Base-by-base conservation (phyloP, 1,140 invertebrate species). In the Drosophila parabipectinata region DNA sequence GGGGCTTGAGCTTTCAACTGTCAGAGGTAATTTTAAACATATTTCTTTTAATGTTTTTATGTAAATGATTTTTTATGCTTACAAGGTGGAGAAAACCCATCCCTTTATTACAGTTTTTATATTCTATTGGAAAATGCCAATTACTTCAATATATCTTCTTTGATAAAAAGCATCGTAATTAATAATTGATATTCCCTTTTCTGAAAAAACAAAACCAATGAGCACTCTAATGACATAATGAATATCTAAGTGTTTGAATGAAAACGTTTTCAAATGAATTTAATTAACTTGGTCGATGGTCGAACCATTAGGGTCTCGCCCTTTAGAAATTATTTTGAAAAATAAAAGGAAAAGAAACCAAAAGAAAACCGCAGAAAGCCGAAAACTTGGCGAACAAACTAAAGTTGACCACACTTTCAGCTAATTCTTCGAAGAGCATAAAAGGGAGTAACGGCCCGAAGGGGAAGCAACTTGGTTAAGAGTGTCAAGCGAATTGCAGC, bases 401-500 rank as follows among this genome's bases (percentile, higher is more conserved):
- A 68, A 51, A 64, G 47, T 47, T 71, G 45, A 84, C 80, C 80
- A 68, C 81, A 80, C 63, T 85, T 77, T 77, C 47, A 79, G 81
- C 67, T 73, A 85, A 80, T 84, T 80, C 64, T 30, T 44, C 47
- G 10, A 50, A 39, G n/a, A 50, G 30, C 54, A 75, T 48, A 74
- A 66, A 57, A 53, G 32, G 26, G 18, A 26, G 12, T 14, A 41
- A 21, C 34, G 30, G 50, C 10, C 51, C 44, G 55, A 62, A 61
- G 39, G 41, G 47, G n/a, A 52, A 50, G 14, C 39, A 44, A 12
- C 48, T 56, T 50, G 50, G 72, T 45, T 63, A 59, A 61, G 73
- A 67, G 82, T 82, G 74, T 75, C 74, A 81, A 69, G 68, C 61
- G 66, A 87, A 87, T 81, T 87, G 72, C 78, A 69, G 62, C 78